Evolutionary conservation across 2,113 vertebrate species (phyloP).

Genomic region (Corydoras maculifer): DNA sequence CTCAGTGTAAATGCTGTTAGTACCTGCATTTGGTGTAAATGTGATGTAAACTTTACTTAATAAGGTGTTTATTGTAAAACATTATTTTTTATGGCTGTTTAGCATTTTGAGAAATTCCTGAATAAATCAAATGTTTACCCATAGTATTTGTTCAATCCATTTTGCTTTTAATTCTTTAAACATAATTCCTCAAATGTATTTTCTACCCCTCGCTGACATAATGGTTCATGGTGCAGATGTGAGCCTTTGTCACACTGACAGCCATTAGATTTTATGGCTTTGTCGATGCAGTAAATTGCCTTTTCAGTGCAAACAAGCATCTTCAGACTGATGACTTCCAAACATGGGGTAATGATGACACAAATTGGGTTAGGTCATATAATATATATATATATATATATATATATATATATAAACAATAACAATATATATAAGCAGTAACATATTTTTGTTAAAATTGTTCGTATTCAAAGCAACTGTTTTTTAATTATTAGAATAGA

Average conservation of each 20-base stretch:
- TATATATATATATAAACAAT: too few species aligned
- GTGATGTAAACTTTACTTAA: neutral
- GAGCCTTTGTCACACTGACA: neutral
- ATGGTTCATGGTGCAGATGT: neutral
- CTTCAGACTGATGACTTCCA: slow-evolving; percentile 8
- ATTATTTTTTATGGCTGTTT: too few species aligned
- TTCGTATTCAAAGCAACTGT: too few species aligned
- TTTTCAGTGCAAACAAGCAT: slow-evolving; percentile 3
- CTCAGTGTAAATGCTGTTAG: neutral
- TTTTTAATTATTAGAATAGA: too few species aligned
- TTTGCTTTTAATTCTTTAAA: neutral
- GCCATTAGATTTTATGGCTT: slow-evolving; percentile 6
- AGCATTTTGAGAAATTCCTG: too few species aligned
- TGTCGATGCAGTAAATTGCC: neutral
- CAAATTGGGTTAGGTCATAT: too few species aligned
- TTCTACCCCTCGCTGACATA: neutral
- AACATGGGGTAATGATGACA: too few species aligned
- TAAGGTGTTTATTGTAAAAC: neutral
- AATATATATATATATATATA: too few species aligned
- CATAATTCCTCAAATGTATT: neutral
- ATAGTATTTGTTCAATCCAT: neutral
- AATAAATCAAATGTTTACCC: neutral
- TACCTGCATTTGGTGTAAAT: neutral
- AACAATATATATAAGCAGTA: too few species aligned
- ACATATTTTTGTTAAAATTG: too few species aligned